Evolutionary conservation across 1,140 invertebrate species (phyloP).

Genomic region (Drosophila novamexicana): DNA sequence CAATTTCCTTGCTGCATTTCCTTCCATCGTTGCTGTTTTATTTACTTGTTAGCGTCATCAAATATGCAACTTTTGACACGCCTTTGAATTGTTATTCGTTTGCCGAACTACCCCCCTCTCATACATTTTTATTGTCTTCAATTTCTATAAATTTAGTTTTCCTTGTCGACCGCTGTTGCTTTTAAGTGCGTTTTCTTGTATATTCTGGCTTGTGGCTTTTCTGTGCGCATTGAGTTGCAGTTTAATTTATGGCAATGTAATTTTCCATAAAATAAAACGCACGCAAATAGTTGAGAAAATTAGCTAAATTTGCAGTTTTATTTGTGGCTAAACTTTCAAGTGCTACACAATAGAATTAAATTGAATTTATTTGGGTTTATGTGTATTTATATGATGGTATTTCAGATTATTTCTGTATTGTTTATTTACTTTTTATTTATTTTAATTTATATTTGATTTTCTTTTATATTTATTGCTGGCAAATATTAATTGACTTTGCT

Average conservation of each 20-base stretch:
- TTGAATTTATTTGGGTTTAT: neutral
- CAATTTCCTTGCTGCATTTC: slow-evolving; percentile 7
- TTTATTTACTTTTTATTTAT: neutral
- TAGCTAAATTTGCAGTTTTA: neutral
- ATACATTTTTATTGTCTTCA: neutral
- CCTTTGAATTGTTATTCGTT: slow-evolving; percentile 11
- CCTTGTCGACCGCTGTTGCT: neutral
- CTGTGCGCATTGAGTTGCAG: neutral
- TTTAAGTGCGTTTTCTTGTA: neutral
- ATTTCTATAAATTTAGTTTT: slow-evolving; percentile 1
- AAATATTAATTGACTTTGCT: too few relatives aligned
- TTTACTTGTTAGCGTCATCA: slow-evolving; percentile 31
- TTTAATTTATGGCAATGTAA: slow-evolving; percentile 2
- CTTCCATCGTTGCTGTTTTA: slow-evolving; percentile 11
- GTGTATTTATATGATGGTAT: neutral
- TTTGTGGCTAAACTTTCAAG: neutral
- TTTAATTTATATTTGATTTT: neutral
- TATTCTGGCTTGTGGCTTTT: slow-evolving; percentile 1
- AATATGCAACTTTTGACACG: slow-evolving; percentile 55
- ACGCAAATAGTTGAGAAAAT: neutral
- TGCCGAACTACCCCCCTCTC: neutral
- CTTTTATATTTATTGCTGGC: too few relatives aligned
- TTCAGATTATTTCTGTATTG: too few relatives aligned
- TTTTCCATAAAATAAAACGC: slow-evolving; percentile 1
- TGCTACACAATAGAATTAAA: too few relatives aligned